These are phyloP conservation scores for Epizoanthus stellaris DNA, from an alignment of 92 coral and sea anemone genomes.

Conservation along the genomic window DNA sequence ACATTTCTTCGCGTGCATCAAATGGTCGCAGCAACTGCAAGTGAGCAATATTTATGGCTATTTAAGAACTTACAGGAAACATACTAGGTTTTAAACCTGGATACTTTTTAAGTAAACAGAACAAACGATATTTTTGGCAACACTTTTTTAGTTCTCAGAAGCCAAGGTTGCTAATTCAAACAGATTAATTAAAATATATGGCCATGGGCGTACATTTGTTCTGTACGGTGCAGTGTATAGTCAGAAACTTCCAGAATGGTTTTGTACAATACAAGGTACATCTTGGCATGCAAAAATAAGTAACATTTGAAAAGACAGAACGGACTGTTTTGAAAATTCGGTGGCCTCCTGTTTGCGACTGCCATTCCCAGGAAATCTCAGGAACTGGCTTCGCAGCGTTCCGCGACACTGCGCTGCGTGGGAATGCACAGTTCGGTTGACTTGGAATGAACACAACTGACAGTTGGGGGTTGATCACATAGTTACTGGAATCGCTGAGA, in stretches of 20 bases:
- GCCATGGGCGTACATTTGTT: background rate
- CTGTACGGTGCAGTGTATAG: background rate
- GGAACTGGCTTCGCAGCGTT: background rate
- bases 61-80: too few relatives aligned
- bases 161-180: too few relatives aligned
- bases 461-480: too few relatives aligned
- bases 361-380: background rate
- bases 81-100: too few relatives aligned
- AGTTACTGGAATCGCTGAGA: too few relatives aligned
- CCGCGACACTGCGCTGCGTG: constrained; percentile 16
- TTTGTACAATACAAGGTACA: background rate
- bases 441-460: too few relatives aligned
- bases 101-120: too few relatives aligned
- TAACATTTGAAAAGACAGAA: background rate
- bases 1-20: too few relatives aligned
- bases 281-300: background rate
- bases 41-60: too few relatives aligned
- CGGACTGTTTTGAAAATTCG: background rate
- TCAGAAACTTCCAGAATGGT: background rate
- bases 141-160: background rate
- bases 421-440: background rate
- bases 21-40: too few relatives aligned
- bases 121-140: background rate
- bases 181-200: background rate
- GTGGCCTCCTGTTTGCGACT: background rate